These are phyloP conservation scores for Cerastis leucographa DNA, from an alignment of 2,888 invertebrate species.

Conservation along the genomic window DNA sequence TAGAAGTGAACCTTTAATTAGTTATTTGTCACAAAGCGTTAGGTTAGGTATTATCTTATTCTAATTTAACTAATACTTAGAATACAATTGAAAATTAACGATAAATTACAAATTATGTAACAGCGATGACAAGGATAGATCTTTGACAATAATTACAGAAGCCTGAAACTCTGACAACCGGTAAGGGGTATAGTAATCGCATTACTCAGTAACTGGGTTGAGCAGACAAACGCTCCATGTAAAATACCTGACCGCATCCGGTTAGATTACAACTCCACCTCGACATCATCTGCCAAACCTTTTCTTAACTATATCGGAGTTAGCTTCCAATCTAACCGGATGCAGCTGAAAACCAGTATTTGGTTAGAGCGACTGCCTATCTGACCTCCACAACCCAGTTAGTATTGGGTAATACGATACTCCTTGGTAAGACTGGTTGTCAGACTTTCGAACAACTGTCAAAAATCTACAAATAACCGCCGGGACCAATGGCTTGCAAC, in stretches of 20 bases:
- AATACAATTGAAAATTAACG: neutral
- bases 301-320: no score
- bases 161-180: neutral
- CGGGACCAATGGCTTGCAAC: neutral
- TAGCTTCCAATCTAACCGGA: no score
- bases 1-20: neutral
- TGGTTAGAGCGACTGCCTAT: no score
- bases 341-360: no score
- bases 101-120: neutral
- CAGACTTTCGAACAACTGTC: no score
- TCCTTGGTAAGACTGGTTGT: no score
- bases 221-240: neutral
- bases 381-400: no score
- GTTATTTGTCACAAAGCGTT: constrained; percentile 2
- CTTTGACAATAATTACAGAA: neutral
- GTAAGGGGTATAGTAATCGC: neutral
- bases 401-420: no score
- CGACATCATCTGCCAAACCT: no score
- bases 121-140: neutral
- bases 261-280: no score
- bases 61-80: neutral
- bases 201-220: neutral
- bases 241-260: neutral
- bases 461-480: no score
- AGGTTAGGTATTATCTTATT: neutral